phyloP scores from a whole-genome alignment of 2,113 vertebrate genomes.

The Rhinogobius similis region DNA sequence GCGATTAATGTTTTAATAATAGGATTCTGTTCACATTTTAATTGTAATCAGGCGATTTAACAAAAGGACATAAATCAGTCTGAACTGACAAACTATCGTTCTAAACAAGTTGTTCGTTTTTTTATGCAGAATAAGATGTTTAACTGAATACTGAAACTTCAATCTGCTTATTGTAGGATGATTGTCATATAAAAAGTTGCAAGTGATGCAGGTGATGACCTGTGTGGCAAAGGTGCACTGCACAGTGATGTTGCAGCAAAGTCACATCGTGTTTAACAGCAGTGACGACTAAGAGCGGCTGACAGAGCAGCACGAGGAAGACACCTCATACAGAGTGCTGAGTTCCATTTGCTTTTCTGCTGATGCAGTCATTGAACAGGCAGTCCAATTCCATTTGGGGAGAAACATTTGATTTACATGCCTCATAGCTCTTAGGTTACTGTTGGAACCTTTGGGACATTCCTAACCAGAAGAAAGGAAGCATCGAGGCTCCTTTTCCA shows the following conservation, averaged over 20 bases:
- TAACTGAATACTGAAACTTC: neutral
- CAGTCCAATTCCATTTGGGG: conserved; percentile 46
- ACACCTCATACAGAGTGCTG: conserved; percentile 31
- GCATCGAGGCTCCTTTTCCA: neutral
- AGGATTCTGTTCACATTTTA: too few relatives aligned
- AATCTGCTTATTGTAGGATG: neutral
- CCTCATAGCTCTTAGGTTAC: neutral
- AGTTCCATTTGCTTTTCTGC: conserved; percentile 48
- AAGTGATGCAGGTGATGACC: conserved; percentile 20
- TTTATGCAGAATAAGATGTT: too few relatives aligned
- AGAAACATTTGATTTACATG: conserved; percentile 40
- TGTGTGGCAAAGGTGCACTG: conserved; percentile 43
- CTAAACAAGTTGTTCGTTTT: too few relatives aligned
- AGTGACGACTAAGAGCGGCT: conserved; percentile 31
- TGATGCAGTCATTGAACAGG: conserved; percentile 44
- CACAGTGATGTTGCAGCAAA: conserved; percentile 28
- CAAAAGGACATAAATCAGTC: too few relatives aligned
- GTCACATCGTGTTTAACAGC: conserved; percentile 39
- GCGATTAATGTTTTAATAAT: too few relatives aligned
- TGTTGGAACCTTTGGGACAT: neutral
- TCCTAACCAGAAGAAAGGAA: too few relatives aligned
- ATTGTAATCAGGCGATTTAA: too few relatives aligned
- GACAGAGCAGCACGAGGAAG: conserved; percentile 50
- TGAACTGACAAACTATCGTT: too few relatives aligned
- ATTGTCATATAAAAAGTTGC: neutral